Percentiles rank a stretch among this genome's conserved stretches.
These are phyloP conservation scores for Venturia canescens DNA, from an alignment of 1,140 invertebrate genomes.

Conservation along the genomic window DNA sequence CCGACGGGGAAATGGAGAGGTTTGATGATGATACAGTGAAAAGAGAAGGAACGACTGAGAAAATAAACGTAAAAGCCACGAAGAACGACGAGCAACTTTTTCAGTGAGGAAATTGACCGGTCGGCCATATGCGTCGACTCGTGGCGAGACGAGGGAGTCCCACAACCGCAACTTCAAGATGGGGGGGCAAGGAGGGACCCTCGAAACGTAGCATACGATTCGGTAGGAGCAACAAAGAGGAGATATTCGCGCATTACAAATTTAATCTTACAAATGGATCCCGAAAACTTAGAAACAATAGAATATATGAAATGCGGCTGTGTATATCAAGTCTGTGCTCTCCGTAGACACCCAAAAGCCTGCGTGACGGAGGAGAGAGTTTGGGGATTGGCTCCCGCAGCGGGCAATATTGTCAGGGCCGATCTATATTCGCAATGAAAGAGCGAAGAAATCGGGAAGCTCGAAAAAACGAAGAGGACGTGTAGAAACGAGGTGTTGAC, in stretches of 20 bases:
- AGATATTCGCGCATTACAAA: slow-evolving; percentile 74
- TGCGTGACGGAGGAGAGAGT: slow-evolving; percentile 25
- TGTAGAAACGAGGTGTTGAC: slow-evolving; percentile 14
- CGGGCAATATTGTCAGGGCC: slow-evolving; percentile 77
- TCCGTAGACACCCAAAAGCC: slow-evolving; percentile 32
- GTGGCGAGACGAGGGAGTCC: slow-evolving; percentile 40
- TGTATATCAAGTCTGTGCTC: slow-evolving; percentile 70
- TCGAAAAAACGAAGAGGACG: slow-evolving; percentile 39
- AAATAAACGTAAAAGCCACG: not conserved
- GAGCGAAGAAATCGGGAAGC: slow-evolving; percentile 52
- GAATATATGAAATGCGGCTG: slow-evolving; percentile 77
- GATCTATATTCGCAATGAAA: slow-evolving; percentile 72
- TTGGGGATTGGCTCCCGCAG: slow-evolving; percentile 68
- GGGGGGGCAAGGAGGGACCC: not conserved
- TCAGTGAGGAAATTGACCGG: slow-evolving; percentile 69
- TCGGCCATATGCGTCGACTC: slow-evolving; percentile 73
- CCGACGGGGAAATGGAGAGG: too few relatives aligned
- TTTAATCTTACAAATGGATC: slow-evolving; percentile 79
- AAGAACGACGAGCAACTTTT: slow-evolving; percentile 3
- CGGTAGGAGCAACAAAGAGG: not conserved
- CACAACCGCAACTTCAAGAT: slow-evolving; percentile 38
- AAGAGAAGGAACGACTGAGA: not conserved
- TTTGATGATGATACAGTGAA: slow-evolving; percentile 20
- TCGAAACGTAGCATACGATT: not conserved
- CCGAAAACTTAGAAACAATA: slow-evolving; percentile 78